Evolutionary conservation across 92 coral and sea anemone genomes (phyloP).

Genomic region (Pocillopora grandis): DNA sequence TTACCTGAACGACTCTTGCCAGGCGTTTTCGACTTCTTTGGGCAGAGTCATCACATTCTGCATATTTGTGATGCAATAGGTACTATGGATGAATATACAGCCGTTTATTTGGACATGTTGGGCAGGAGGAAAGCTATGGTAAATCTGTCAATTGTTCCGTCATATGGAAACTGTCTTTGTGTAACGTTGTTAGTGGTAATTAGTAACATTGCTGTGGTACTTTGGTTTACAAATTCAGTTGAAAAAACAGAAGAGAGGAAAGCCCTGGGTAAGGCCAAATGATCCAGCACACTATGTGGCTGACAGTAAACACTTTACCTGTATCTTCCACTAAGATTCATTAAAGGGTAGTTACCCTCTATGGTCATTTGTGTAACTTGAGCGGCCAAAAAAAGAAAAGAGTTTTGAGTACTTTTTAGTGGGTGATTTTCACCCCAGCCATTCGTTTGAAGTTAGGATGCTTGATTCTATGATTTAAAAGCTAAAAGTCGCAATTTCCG

Average conservation of each 20-base stretch:
- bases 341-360: too few relatives aligned
- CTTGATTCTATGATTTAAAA: too few relatives aligned
- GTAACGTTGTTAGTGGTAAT: slow-evolving; percentile 63
- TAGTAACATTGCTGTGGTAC: slow-evolving; percentile 73
- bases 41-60: slow-evolving; percentile 95
- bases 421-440: too few relatives aligned
- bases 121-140: slow-evolving; percentile 59
- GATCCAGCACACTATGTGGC: background rate
- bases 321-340: too few relatives aligned
- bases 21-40: slow-evolving; percentile 82
- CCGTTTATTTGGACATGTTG: slow-evolving; percentile 80
- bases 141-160: slow-evolving; percentile 43
- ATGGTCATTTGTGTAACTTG: too few relatives aligned
- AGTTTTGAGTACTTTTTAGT: too few relatives aligned
- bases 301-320: too few relatives aligned
- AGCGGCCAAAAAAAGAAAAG: too few relatives aligned
- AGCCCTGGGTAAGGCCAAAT: slow-evolving; percentile 13
- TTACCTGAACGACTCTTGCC: slow-evolving; percentile 88
- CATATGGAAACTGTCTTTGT: slow-evolving; percentile 74
- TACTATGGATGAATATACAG: slow-evolving; percentile 74
- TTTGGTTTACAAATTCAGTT: slow-evolving; percentile 70
- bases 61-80: slow-evolving; percentile 87
- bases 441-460: too few relatives aligned
- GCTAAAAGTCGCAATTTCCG: too few relatives aligned
- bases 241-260: slow-evolving; percentile 12